Conservation (phyloP, 2,113 vertebrate species). For the Cynoglossus semilaevis region DNA sequence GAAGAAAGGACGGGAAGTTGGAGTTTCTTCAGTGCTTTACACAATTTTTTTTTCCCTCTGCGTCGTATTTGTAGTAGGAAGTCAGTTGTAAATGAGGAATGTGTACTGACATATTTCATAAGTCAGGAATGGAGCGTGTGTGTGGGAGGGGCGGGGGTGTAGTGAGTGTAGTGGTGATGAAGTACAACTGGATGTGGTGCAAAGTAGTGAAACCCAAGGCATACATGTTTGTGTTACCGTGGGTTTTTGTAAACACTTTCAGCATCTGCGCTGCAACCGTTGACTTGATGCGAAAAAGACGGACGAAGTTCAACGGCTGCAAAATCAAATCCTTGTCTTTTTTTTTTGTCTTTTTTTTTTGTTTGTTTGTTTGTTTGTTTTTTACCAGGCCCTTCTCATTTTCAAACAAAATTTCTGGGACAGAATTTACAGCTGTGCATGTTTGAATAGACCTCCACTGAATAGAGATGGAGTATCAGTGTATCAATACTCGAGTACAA, state of each 20-base stretch:
- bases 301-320: no score
- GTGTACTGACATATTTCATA: slow-evolving; percentile 48
- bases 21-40: background rate
- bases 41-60: slow-evolving; percentile 6
- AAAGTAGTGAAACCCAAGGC: slow-evolving; percentile 20
- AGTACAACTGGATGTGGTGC: slow-evolving; percentile 30
- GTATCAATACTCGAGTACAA: no score
- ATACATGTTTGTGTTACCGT: slow-evolving; percentile 1
- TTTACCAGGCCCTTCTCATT: no score
- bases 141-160: slow-evolving; percentile 1
- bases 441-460: no score
- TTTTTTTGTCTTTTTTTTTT: no score
- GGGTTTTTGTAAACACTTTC: background rate
- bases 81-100: slow-evolving; percentile 32
- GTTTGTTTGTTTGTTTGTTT: no score
- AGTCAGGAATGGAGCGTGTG: slow-evolving; percentile 34
- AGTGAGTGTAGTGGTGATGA: slow-evolving; percentile 30
- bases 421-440: no score
- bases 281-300: no score
- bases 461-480: no score
- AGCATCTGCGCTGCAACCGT: no score
- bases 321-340: no score
- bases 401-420: no score
- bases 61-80: slow-evolving; percentile 13
- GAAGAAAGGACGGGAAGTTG: background rate